A percentile compares a stretch with the other conserved stretches of the same genome.
Conservation (phyloP, 2,797 vertebrate genomes). For the Spea hammondii region DNA sequence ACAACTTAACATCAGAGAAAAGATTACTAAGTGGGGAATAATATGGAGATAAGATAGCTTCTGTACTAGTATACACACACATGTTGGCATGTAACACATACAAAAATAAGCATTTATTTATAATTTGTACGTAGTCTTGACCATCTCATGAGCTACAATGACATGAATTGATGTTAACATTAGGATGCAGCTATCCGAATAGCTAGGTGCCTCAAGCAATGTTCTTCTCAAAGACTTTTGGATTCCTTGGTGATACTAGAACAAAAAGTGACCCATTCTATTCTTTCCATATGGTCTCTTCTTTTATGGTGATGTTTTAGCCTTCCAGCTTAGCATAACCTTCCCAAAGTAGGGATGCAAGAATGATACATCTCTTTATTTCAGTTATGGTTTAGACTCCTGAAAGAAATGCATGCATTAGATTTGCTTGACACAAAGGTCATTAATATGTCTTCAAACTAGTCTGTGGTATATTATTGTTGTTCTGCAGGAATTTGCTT, state of each 20-base stretch:
- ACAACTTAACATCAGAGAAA: too few species aligned
- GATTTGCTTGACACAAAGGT: too few species aligned
- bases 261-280: constrained; percentile 48
- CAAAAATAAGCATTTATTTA: too few species aligned
- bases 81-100: too few species aligned
- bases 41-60: too few species aligned
- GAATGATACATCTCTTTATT: background rate
- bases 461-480: too few species aligned
- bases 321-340: constrained; percentile 11
- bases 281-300: constrained; percentile 14
- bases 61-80: too few species aligned
- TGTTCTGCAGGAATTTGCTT: too few species aligned
- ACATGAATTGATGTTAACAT: background rate
- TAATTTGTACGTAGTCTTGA: too few species aligned
- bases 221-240: constrained; percentile 24
- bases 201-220: constrained; percentile 32
- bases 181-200: background rate
- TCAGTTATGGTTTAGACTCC: background rate
- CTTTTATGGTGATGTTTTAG: constrained; percentile 16
- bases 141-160: background rate
- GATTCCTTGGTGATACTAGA: constrained; percentile 5
- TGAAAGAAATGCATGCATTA: too few species aligned
- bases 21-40: too few species aligned
- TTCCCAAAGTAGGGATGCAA: constrained; percentile 2
- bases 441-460: too few species aligned